Evolutionary conservation across 2,113 vertebrate genomes (phyloP), one percentile per base, ranked within the genome.

Genomic region (Columba janthina): DNA sequence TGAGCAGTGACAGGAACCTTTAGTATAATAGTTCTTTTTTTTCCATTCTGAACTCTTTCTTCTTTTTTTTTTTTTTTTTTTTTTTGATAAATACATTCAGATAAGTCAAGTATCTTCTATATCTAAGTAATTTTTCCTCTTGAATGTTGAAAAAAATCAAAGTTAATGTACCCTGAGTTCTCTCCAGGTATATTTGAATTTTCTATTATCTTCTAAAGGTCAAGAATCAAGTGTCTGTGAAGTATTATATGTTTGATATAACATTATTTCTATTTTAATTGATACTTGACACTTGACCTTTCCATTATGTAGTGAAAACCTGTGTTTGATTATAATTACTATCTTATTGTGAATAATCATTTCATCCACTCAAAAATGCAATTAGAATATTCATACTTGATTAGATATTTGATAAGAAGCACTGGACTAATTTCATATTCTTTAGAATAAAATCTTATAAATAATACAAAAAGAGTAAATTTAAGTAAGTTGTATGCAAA

Each of bases 311-410:
- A 40, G 57, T 69, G 46, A 82, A 91, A 94, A 34, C 6, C 9
- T 42, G 3, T 36, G 34, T 90, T 92, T 95, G 87, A 93, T 96
- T 90, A 79, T 85, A 91, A 97, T 91, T 94, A 38, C 58, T 8
- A 72, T 44, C 32, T 65, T 56, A 85, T 88, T 87, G 48, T 85
- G 65, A 95, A 62, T 87, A 93, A 95, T 91, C 6, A 64, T 90
- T 94, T 86, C 20, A 87, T 81, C 53, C 29, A 87, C 69, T 95
- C 14, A 65, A 78, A 94, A 78, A 87, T 57, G 24, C 12, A 76
- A 88, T 94, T 91, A 82, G 58, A 69, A 72, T 82, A 93, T 93
- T 91, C 44, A 44, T 72, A 83, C 50, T 90, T 88, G 84, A 96
- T 94, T 84, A 70, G 34, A 50, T 78, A 82, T 82, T 89, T 89